phyloP scores from a whole-genome alignment of 2,888 invertebrate species.

The Homarus gammarus region DNA sequence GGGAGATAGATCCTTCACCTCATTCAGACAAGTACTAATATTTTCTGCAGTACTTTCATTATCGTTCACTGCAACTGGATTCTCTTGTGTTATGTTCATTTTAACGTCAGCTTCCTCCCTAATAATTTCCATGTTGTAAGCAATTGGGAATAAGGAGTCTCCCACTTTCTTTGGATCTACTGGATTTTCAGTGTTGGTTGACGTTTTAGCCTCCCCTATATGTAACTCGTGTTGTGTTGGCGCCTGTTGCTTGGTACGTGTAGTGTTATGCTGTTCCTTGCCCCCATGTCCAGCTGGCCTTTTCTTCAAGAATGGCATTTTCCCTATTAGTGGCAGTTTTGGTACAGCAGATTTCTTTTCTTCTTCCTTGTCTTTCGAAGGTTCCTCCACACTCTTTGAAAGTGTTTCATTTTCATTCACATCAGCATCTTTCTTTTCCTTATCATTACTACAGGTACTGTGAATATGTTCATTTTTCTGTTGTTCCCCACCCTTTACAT shows the following conservation, averaged over 20 bases:
- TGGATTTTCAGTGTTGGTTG: background rate
- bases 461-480: background rate
- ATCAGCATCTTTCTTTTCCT: background rate
- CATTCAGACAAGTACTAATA: background rate
- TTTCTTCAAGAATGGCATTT: slow-evolving; percentile 71
- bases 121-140: no score
- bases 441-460: background rate
- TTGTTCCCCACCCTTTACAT: background rate
- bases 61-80: background rate
- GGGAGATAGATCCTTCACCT: background rate
- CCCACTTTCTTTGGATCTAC: background rate
- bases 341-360: slow-evolving; percentile 19
- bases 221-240: background rate
- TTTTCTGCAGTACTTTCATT: background rate
- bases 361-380: slow-evolving; percentile 10
- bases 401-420: background rate
- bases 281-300: slow-evolving; percentile 20
- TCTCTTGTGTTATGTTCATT: background rate
- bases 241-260: background rate
- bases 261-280: slow-evolving; percentile 22
- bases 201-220: background rate
- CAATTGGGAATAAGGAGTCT: no score
- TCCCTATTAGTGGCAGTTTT: slow-evolving; percentile 63
- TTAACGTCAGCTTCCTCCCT: background rate
- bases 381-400: background rate